A percentile compares a stretch with the other conserved stretches of the same genome.
These are phyloP conservation scores for Brachystomella parvula DNA, from an alignment of 1,140 invertebrate species.

Conservation along the genomic window DNA sequence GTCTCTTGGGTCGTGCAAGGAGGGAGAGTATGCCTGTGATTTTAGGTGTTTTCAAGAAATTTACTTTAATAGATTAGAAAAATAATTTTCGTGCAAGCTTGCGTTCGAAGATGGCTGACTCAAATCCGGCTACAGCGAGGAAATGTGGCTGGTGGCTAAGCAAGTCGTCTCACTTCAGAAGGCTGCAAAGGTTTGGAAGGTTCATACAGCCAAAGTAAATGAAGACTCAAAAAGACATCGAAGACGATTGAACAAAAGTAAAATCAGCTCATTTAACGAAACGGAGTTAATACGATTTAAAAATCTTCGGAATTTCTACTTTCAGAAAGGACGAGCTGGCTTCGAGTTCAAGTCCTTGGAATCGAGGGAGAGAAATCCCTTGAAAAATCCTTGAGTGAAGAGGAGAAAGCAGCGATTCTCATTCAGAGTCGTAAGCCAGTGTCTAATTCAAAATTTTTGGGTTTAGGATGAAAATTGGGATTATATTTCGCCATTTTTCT, in stretches of 20 bases:
- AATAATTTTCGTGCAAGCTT: constrained; percentile 62
- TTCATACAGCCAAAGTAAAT: constrained; percentile 43
- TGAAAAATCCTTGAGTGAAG: constrained; percentile 6
- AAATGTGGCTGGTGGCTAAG: constrained; percentile 51
- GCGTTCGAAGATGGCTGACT: constrained; percentile 62
- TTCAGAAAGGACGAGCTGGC: constrained; percentile 28
- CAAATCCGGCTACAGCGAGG: constrained; percentile 45
- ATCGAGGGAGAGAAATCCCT: constrained; percentile 19
- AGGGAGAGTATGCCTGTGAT: neutral
- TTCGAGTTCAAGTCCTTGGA: constrained; percentile 17
- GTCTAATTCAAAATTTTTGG: neutral
- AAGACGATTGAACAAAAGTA: neutral
- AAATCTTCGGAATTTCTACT: neutral
- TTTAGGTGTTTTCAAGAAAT: neutral
- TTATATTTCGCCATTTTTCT: constrained; percentile 3
- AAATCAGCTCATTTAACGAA: neutral
- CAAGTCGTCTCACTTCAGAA: constrained; percentile 59
- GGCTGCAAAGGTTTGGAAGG: constrained; percentile 59
- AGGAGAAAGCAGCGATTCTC: constrained; percentile 51
- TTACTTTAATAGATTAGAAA: constrained; percentile 50
- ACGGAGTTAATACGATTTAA: neutral
- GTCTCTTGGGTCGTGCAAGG: no score
- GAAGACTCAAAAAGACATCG: no score
- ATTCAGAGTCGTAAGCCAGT: constrained; percentile 57
- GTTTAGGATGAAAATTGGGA: neutral